Evolutionary conservation across 2,797 vertebrate species (phyloP), one percentile per base, ranked within the genome.

Genomic region (Amblyraja radiata): DNA sequence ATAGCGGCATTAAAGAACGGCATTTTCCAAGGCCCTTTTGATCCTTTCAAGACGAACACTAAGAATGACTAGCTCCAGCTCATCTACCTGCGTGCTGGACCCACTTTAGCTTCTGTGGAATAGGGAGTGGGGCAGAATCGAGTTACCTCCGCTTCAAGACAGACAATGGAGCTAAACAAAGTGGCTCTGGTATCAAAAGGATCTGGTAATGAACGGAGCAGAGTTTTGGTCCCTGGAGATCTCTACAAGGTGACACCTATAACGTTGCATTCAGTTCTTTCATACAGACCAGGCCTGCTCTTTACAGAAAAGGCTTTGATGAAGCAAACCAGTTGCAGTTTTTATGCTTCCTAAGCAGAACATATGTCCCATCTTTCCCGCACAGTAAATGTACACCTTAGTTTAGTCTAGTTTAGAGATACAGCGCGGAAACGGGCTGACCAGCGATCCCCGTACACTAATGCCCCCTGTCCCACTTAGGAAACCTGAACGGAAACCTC

Each of bases 151-250:
- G 81, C 79, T 94, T 93, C 93, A 93, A 95, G 94, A 94, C 65
- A 21, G 81, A 95, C 63, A 95, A 94, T 6, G 80, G 93, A 91
- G 63, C 93, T 93, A 54, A 0, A 10, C 58, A 93, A 94, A 95
- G 95, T 96, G 93, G 94, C 61, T 95, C 88, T 94, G 65, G 93
- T 94, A 95, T 95, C 94, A 95, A 95, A 95, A 94, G 93, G 81
- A 16, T 86, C 13, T 0, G 63, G 36, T 13, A 94, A 95, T 95
- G 94, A 96, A 93, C 93, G 1, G 95, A 93, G 93, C 93, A 36
- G 93, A 0, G 0, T 23, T 18, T 21, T 92, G 90, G 91, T 94
- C 94, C 94, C 94, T 80, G 94, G 93, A 93, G 94, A 94, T 93
- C 93, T 36, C 16, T 71, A 65, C 94, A 93, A 93, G 94, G 93